Base-by-base conservation (phyloP, 2,888 invertebrate genomes). In the Apodemia zela region DNA sequence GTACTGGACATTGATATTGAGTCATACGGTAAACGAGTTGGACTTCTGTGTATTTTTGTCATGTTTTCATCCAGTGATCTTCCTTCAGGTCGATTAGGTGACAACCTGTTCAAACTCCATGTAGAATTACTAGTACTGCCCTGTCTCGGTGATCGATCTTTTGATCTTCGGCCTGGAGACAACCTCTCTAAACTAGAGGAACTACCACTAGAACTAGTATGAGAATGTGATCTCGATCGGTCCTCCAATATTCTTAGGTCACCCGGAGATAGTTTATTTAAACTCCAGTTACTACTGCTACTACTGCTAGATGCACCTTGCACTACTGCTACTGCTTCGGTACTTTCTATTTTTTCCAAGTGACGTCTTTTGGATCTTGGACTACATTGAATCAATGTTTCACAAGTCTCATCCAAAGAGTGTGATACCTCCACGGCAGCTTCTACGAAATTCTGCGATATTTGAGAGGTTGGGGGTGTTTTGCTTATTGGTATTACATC, bases 321-420 rank as follows among this genome's bases (percentile, higher is more conserved):
- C 57, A 89, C 82, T 51, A 91, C 89, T 10, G 89, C 85, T 72
- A 89, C 82, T 17, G 88, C 80, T 63, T 92, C 92, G 21, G 85
- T 77, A 68, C 88, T 89, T 73, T 93, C 93, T 18, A 91, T 75
- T 73, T 90, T 87, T 66, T 93, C 93, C 1, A 93, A 74, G 57
- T 93, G 87, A 75, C 85, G 90, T 67, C 93, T 77, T 72, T 92
- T 92, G 0, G 92, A 85, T 68, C 92, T 81, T 35, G 94, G 93
- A 73, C 94, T 94, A 17, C 93, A 93, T 78, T 94, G 94, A 64
- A 95, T 94, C 0, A 94, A 94, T 42, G 94, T 93, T 75, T 94
- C 95, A 21, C 95, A 95, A 0, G 95, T 93, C 74, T 94, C 94
- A 72, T 95, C 95, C 59, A 95, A 76, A 1, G 94, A 93, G 71